A percentile compares a stretch with the other conserved stretches of the same genome.
Conservation (phyloP, 2,113 vertebrate species). For the Oxyruncus cristatus region DNA sequence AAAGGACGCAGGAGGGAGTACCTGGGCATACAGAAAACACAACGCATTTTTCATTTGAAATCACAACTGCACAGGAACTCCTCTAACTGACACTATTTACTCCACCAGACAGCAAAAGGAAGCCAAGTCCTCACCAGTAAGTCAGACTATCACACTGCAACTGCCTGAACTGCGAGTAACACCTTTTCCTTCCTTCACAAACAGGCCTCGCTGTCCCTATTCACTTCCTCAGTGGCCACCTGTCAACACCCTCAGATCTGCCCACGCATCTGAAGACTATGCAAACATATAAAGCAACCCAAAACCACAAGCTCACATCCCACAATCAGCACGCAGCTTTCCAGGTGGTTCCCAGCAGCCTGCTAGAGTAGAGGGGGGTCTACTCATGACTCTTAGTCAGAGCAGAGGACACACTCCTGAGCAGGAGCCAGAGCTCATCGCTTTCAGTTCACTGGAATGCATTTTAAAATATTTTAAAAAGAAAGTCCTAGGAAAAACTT, state of each 20-base stretch:
- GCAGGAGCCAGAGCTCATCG: not conserved
- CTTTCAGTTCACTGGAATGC: not conserved
- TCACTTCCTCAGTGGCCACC: not conserved
- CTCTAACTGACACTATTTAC: not conserved
- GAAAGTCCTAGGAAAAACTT: not conserved
- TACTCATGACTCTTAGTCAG: fast-evolving
- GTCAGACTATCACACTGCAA: not conserved
- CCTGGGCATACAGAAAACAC: not conserved
- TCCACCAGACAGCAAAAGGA: not conserved
- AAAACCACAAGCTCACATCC: fast-evolving
- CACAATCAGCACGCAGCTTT: not conserved
- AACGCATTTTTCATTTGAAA: not conserved
- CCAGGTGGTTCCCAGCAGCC: not conserved
- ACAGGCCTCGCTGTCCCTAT: not conserved
- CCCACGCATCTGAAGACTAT: not conserved
- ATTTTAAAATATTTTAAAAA: not conserved
- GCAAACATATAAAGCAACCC: not conserved
- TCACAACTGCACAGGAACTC: not conserved
- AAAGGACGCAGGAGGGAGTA: not conserved
- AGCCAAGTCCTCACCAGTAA: not conserved
- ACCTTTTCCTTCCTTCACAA: not conserved
- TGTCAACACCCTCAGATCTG: not conserved
- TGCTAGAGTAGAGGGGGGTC: not conserved
- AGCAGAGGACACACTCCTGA: not conserved
- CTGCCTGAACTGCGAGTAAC: not conserved